Evolutionary conservation across 2,797 vertebrate genomes (phyloP).

Genomic region (Coranthus polyacanthus): DNA sequence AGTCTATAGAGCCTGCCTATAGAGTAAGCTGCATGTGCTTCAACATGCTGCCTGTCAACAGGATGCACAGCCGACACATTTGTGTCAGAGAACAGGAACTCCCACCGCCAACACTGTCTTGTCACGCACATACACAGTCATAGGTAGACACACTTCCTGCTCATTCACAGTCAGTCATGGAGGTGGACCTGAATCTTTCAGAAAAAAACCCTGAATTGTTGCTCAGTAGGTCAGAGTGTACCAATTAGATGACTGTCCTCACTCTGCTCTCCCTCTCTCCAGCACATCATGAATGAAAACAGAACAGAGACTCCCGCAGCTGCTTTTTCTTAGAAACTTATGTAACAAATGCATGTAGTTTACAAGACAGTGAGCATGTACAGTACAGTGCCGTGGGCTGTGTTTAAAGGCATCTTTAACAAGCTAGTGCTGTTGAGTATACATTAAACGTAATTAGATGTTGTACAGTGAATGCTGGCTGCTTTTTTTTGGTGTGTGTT

Average conservation of each 20-base stretch:
- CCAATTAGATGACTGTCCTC: conserved; percentile 66
- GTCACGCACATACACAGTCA: conserved; percentile 51
- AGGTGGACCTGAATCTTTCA: conserved; percentile 14
- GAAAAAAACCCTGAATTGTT: conserved; percentile 24
- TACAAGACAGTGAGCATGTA: conserved; percentile 61
- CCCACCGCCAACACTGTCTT: conserved; percentile 33
- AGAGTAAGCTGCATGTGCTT: conserved; percentile 11
- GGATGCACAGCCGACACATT: conserved; percentile 59
- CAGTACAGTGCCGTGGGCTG: conserved; percentile 17
- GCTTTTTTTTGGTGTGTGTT: conserved; percentile 8
- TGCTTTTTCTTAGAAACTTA: conserved; percentile 49
- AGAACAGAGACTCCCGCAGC: conserved; percentile 45
- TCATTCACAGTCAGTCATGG: conserved; percentile 18
- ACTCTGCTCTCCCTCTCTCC: conserved; percentile 12
- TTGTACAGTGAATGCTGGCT: conserved; percentile 37
- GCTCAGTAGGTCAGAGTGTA: conserved; percentile 36
- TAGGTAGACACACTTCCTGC: conserved; percentile 30
- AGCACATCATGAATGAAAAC: conserved; percentile 56
- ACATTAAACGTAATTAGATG: conserved; percentile 68
- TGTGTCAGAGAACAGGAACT: conserved; percentile 62
- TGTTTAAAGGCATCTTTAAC: conserved; percentile 64
- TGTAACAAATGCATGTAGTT: conserved; percentile 45
- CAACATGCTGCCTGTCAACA: conserved; percentile 55
- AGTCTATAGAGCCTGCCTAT: neutral
- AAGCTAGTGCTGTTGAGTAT: conserved; percentile 50